Percentiles rank a stretch among this genome's conserved stretches.
phyloP scores from a whole-genome alignment of 1,140 invertebrate species.

The Tribolium castaneum region DNA sequence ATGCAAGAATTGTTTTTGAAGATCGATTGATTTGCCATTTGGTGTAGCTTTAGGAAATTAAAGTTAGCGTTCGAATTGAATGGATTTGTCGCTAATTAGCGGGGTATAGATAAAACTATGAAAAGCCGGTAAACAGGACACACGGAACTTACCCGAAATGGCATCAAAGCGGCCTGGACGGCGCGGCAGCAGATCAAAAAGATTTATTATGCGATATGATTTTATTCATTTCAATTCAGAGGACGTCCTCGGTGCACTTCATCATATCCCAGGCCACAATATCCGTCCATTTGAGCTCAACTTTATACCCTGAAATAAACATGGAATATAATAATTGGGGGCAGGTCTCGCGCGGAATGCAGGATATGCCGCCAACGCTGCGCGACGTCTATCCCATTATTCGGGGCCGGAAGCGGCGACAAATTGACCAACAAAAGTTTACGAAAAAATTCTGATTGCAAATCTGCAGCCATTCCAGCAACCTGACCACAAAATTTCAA shows the following conservation, averaged over 20 bases:
- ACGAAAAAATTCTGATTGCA: too few species aligned
- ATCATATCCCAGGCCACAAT: constrained; percentile 55
- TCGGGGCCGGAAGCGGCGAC: background rate
- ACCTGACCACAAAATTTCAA: too few species aligned
- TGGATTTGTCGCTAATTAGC: background rate
- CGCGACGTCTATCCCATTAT: constrained; percentile 47
- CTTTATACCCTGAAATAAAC: constrained; percentile 59
- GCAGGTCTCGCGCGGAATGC: constrained; percentile 52
- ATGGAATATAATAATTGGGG: constrained; percentile 58
- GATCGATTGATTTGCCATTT: background rate
- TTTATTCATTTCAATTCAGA: constrained; percentile 58
- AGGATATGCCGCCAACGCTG: constrained; percentile 53
- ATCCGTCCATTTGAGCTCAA: constrained; percentile 54
- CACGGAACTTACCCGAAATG: background rate
- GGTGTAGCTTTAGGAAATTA: background rate
- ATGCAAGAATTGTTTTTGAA: background rate
- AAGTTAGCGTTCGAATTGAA: background rate
- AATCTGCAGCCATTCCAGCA: too few species aligned
- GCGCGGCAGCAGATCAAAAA: constrained; percentile 27
- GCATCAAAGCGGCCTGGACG: constrained; percentile 27
- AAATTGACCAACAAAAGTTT: background rate
- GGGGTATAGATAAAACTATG: background rate
- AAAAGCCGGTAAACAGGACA: background rate
- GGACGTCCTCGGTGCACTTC: constrained; percentile 49
- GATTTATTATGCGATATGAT: constrained; percentile 43